Percentiles rank a stretch among this genome's conserved stretches.
These are phyloP conservation scores for Cephus pygmeus DNA, from an alignment of 2,888 invertebrate species.

Conservation along the genomic window DNA sequence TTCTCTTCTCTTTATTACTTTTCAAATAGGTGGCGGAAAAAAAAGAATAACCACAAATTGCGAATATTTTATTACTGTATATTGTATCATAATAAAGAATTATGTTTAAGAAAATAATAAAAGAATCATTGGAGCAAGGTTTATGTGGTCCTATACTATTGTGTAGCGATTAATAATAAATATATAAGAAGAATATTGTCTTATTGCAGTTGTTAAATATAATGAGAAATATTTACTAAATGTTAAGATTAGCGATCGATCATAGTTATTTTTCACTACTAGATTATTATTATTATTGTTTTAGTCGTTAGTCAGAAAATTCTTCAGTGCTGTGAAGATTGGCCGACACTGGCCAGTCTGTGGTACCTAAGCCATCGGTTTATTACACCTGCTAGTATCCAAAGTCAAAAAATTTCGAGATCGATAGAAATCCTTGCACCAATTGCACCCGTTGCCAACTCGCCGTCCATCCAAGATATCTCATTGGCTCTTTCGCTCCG, in stretches of 20 bases:
- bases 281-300: constrained; percentile 57
- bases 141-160: constrained; percentile 63
- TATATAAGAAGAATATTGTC: constrained; percentile 46
- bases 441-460: background rate
- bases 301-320: constrained; percentile 59
- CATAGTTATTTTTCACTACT: constrained; percentile 63
- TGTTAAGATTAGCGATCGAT: constrained; percentile 57
- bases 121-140: constrained; percentile 64
- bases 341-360: constrained; percentile 51
- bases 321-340: constrained; percentile 64
- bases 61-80: constrained; percentile 62
- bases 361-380: constrained; percentile 58
- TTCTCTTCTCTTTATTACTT: constrained; percentile 24
- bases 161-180: constrained; percentile 48
- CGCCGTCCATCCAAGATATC: background rate
- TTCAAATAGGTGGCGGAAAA: constrained; percentile 60
- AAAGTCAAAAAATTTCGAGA: background rate
- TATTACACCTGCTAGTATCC: constrained; percentile 16
- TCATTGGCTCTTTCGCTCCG: background rate
- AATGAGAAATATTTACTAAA: constrained; percentile 61
- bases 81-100: constrained; percentile 55
- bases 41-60: constrained; percentile 53
- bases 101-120: constrained; percentile 53
- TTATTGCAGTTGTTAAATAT: constrained; percentile 61
- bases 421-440: background rate